These are phyloP conservation scores for Sepioteuthis lessoniana DNA, from an alignment of 2,888 invertebrate species.

Conservation along the genomic window DNA sequence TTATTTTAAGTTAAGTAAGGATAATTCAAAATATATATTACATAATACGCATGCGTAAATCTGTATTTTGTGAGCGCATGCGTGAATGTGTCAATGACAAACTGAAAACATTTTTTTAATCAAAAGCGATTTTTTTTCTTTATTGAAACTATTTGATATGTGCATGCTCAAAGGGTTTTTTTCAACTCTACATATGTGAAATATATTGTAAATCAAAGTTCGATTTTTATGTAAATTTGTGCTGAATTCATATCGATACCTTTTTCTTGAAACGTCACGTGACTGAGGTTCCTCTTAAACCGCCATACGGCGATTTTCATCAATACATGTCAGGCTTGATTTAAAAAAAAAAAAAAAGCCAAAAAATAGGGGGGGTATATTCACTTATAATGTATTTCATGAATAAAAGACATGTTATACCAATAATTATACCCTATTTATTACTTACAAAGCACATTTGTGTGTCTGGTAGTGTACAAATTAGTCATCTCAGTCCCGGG, in stretches of 20 bases:
- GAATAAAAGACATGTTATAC: too few relatives aligned
- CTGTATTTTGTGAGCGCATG: neutral
- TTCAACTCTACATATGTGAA: neutral
- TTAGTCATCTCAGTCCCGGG: too few relatives aligned
- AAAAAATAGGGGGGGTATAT: too few relatives aligned
- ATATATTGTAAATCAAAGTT: neutral
- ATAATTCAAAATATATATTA: neutral
- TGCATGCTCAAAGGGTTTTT: neutral
- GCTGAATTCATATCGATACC: neutral
- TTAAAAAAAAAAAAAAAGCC: too few relatives aligned
- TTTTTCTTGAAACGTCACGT: neutral
- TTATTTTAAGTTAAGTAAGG: neutral
- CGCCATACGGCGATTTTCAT: too few relatives aligned
- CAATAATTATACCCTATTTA: too few relatives aligned
- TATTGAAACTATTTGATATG: neutral
- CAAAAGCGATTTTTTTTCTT: neutral
- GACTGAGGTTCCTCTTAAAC: neutral
- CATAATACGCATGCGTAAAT: neutral
- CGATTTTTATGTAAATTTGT: neutral
- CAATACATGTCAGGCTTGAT: too few relatives aligned
- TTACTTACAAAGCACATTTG: too few relatives aligned
- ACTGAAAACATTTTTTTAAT: neutral
- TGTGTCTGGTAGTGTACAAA: too few relatives aligned
- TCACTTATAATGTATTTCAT: too few relatives aligned
- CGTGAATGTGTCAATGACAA: neutral